Evolutionary conservation across 2,113 vertebrate genomes (phyloP), one percentile per base, ranked within the genome.

Genomic region (Equus quagga): DNA sequence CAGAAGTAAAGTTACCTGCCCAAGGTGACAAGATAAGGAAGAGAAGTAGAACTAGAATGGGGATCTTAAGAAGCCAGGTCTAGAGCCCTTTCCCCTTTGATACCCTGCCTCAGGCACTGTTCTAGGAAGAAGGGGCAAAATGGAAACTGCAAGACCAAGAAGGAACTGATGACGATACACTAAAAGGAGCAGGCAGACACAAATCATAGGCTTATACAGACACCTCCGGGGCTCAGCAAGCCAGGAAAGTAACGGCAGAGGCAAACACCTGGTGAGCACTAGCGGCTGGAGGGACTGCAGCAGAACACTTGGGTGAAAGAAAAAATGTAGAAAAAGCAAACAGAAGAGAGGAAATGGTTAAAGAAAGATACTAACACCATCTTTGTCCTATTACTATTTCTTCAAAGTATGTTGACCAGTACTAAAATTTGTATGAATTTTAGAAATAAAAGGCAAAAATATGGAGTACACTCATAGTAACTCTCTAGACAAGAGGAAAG

Each of bases 391-490:
- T 7, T 87, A n/a, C 19, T 95, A 12, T 79, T 69, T 58, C 81
- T 85, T 76, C 15, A 81, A 88, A 65, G 44, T 75, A 75, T 49
- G 21, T 49, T 91, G n/a, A 95, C 65, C 28, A 69, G 33, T 44
- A 67, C 21, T 65, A 91, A 88, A 78, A 58, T 54, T 49, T 88
- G 44, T 13, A 26, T 73, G 14, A 70, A 56, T n/a, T 64, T 70
- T 33, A 90, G 46, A 92, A 96, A 91, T 23, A 62, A 94, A 89
- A 84, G 54, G 62, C 54, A 78, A 82, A 89, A 70, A 28, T 26
- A 91, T 1, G 93, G 24, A 87, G n/a, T 58, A 85, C 28, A 80
- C 10, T 46, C 70, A 36, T 15, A 84, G 17, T 23, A 67, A 69
- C 41, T 51, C 51, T 54, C 41, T 73, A 84, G 64, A 67, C 3